Evolutionary conservation across 2,888 invertebrate genomes (phyloP).

Genomic region (Plagiodera versicolora): DNA sequence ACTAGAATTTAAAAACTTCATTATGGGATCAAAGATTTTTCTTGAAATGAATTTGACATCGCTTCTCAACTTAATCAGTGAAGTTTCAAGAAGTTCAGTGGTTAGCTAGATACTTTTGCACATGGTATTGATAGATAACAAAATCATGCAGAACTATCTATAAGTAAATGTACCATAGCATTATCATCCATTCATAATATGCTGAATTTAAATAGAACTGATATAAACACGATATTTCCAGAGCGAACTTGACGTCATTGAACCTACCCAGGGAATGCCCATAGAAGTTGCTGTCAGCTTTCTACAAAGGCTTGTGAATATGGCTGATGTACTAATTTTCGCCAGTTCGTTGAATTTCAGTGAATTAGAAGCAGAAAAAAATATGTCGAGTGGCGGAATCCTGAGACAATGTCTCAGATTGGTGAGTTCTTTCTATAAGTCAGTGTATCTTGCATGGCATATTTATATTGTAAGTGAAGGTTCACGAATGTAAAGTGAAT

Average conservation of each 20-base stretch:
- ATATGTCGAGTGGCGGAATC: slow-evolving; percentile 99
- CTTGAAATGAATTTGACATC: too few relatives aligned
- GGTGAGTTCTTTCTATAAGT: slow-evolving; percentile 60
- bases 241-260: slow-evolving; percentile 98
- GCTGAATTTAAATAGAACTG: background rate
- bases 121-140: too few relatives aligned
- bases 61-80: too few relatives aligned
- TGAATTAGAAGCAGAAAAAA: slow-evolving; percentile 98
- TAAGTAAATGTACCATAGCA: too few relatives aligned
- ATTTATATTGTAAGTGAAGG: background rate
- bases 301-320: slow-evolving; percentile 95
- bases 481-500: slow-evolving; percentile 16
- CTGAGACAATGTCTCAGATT: slow-evolving; percentile 93
- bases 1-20: too few relatives aligned
- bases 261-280: slow-evolving; percentile 98
- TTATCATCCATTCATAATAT: too few relatives aligned
- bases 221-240: slow-evolving; percentile 51
- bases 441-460: background rate
- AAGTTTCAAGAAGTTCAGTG: too few relatives aligned
- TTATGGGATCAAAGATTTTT: too few relatives aligned
- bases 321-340: slow-evolving; percentile 98
- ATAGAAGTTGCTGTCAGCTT: slow-evolving; percentile 98
- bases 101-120: too few relatives aligned
- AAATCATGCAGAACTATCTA: too few relatives aligned
- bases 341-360: slow-evolving; percentile 97